Evolutionary conservation across 2,888 invertebrate species (phyloP), one percentile per base, ranked within the genome.

Genomic region (Pollenia griseotomentosa): DNA sequence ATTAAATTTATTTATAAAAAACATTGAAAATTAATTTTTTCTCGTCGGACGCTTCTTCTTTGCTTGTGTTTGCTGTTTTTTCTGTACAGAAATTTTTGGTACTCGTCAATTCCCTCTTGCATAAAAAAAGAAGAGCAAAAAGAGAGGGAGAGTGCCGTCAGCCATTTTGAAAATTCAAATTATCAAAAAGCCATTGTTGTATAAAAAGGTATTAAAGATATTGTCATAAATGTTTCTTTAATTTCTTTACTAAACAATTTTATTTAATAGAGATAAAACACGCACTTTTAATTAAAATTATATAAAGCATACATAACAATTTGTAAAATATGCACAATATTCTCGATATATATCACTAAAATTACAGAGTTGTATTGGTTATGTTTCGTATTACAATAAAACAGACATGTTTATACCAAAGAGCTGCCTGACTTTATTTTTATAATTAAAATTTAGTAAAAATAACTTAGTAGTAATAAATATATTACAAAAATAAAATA

Each of bases 31-130:
- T 65, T 80, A 83, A 77, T 89, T 89, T 91, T 90, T 90, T 90
- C 90, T 90, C 88, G 89, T 90, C 91, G 89, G 91, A 91, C 92
- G 92, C 92, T 91, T 90, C 90, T 90, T 90, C 88, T 87, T 79
- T 86, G 83, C 84, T 74, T 81, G 77, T 86, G 83, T 87, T 86
- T 83, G 83, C 83, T 83, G 79, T 86, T 86, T 86, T 84, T 86
- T 86, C 91, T 91, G 90, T 91, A 91, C 90, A 91, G 90, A 91
- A 91, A 90, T 91, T 92, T 90, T 91, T 89, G 81, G 79, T 88
- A 84, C 85, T 87, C 81, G 82, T 85, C 71, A 65, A 80, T 40
- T 81, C 66, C 23, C 57, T 86, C 68, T 65, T 80, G 77, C 11
- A 12, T 63, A 44, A 71, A 79, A 59, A 78, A 78, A 73, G 55